Evolutionary conservation across 2,797 vertebrate species (phyloP).

Genomic region (Neopelma chrysocephalum): DNA sequence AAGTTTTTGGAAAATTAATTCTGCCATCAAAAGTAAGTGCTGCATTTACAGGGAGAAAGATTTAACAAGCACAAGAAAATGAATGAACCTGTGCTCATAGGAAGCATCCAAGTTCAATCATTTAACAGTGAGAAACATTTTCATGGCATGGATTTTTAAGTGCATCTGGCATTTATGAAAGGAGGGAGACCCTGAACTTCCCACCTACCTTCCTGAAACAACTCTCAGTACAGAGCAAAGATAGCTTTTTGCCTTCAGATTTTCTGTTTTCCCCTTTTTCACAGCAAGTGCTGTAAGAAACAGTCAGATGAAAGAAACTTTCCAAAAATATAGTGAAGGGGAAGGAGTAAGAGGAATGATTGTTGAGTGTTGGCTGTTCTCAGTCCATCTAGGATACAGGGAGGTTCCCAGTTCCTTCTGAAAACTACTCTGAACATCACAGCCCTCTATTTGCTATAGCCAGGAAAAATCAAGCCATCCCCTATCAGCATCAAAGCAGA

Average conservation of each 20-base stretch:
- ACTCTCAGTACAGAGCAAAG: background rate
- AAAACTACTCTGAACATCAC: background rate
- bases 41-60: background rate
- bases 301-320: background rate
- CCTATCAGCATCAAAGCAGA: background rate
- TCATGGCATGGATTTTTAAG: background rate
- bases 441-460: background rate
- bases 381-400: background rate
- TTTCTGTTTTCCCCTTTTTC: background rate
- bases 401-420: background rate
- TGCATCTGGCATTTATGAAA: background rate
- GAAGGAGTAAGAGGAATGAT: background rate
- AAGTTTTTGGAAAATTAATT: slow-evolving; percentile 27
- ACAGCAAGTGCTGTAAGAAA: background rate
- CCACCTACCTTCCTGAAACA: background rate
- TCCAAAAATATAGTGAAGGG: background rate
- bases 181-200: background rate
- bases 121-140: background rate
- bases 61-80: background rate
- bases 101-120: background rate
- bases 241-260: background rate
- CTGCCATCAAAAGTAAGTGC: background rate
- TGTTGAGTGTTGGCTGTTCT: background rate
- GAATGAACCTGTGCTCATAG: background rate
- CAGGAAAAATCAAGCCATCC: background rate